These are phyloP conservation scores for Polypterus senegalus DNA, from an alignment of 2,113 vertebrate species.

Conservation along the genomic window DNA sequence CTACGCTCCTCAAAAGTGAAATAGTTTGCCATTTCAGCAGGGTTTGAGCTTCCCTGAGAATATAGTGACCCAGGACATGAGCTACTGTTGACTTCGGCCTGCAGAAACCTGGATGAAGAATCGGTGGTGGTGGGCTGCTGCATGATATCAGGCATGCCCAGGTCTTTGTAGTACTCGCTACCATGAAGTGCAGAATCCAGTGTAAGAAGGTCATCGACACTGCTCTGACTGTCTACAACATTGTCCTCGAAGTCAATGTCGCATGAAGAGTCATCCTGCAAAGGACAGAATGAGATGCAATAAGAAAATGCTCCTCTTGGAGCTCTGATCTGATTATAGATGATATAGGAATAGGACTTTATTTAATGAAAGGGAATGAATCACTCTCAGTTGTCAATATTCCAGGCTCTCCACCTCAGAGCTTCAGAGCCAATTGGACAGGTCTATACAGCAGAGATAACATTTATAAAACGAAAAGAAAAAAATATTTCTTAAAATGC, in stretches of 20 bases:
- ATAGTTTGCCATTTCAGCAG: neutral
- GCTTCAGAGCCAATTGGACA: too few relatives aligned
- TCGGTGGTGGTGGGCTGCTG: fast-evolving
- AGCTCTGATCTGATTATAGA: neutral
- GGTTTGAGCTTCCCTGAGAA: constrained; percentile 18
- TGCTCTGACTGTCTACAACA: constrained; percentile 40
- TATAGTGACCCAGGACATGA: neutral
- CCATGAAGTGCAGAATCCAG: constrained; percentile 52
- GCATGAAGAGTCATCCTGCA: constrained; percentile 53
- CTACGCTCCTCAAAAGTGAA: too few relatives aligned
- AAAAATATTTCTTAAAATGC: neutral
- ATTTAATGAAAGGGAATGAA: too few relatives aligned
- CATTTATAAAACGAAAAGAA: too few relatives aligned
- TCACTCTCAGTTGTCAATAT: too few relatives aligned
- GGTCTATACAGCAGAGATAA: too few relatives aligned
- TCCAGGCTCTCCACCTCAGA: too few relatives aligned
- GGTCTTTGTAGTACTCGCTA: constrained; percentile 66
- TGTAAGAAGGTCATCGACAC: constrained; percentile 59
- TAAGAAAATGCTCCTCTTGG: neutral
- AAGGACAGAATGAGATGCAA: neutral
- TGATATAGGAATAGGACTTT: too few relatives aligned
- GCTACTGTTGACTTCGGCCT: neutral
- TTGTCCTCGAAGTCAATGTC: constrained; percentile 49
- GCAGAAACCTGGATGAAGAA: neutral
- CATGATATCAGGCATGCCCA: constrained; percentile 31